Conservation (phyloP, 2,797 vertebrate genomes). For the Acrossocheilus fasciatus region DNA sequence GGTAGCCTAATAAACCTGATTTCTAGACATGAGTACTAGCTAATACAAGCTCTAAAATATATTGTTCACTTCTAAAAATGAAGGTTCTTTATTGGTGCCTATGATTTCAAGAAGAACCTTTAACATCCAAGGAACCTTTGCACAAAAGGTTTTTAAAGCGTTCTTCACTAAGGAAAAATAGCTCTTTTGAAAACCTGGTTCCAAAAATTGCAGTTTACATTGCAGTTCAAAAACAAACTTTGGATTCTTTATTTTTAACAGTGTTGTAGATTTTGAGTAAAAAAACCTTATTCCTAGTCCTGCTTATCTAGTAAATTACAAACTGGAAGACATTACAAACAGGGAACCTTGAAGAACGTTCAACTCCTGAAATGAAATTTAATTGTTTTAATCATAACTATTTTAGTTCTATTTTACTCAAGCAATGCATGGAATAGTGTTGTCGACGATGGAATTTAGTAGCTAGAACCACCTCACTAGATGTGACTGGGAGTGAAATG, state of each 20-base stretch:
- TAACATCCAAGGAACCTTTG: background rate
- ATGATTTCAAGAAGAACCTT: too few species aligned
- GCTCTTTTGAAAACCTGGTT: background rate
- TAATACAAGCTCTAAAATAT: too few species aligned
- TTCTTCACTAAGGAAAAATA: background rate
- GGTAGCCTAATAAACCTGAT: too few species aligned
- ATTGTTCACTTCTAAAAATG: too few species aligned
- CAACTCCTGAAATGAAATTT: background rate
- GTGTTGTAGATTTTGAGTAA: background rate
- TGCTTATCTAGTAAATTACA: background rate
- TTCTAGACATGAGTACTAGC: too few species aligned
- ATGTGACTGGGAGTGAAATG: background rate
- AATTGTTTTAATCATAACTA: background rate
- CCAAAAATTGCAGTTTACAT: background rate
- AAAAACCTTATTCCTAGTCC: background rate
- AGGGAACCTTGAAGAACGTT: background rate
- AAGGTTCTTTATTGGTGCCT: too few species aligned
- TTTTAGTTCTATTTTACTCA: background rate
- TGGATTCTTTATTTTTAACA: background rate
- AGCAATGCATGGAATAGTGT: background rate
- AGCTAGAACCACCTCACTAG: background rate
- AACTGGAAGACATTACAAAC: background rate
- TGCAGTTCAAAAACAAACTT: background rate
- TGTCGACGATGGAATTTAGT: background rate
- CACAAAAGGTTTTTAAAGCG: background rate